These are phyloP conservation scores for Calliphora vicina DNA, from an alignment of 1,140 invertebrate species.

Conservation along the genomic window DNA sequence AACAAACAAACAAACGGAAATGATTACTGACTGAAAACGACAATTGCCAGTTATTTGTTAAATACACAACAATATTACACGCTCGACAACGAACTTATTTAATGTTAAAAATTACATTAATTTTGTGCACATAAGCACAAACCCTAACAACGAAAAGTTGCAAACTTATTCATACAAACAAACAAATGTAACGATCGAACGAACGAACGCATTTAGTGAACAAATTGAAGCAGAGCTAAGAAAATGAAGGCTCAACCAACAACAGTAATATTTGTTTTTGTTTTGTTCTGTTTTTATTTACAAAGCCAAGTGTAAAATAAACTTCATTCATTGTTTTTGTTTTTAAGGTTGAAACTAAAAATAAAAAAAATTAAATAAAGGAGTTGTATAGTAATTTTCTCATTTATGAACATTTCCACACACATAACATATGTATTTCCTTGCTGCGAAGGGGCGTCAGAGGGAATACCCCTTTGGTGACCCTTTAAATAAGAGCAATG, in stretches of 20 bases:
- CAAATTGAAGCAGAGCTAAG: background rate
- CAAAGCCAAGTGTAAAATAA: slow-evolving; percentile 29
- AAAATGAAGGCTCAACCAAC: background rate
- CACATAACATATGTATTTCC: background rate
- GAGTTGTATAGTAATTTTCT: background rate
- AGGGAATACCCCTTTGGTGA: background rate
- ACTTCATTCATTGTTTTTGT: slow-evolving; percentile 25
- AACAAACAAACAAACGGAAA: slow-evolving; percentile 19
- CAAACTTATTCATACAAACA: no score
- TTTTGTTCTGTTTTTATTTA: background rate
- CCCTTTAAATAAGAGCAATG: background rate
- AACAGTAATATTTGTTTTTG: background rate
- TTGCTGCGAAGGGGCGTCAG: background rate
- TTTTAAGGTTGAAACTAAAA: background rate
- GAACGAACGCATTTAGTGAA: background rate
- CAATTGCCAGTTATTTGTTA: slow-evolving; percentile 34
- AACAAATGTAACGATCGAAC: background rate
- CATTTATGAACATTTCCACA: no score
- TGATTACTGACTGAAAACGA: slow-evolving; percentile 26
- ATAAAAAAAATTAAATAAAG: background rate
- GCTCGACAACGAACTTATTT: background rate
- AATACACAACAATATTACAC: slow-evolving; percentile 18
- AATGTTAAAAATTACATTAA: slow-evolving; percentile 17
- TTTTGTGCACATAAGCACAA: slow-evolving; percentile 21
- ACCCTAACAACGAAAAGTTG: background rate